phyloP scores from a whole-genome alignment of 2,113 vertebrate genomes.

The Salminus brasiliensis region DNA sequence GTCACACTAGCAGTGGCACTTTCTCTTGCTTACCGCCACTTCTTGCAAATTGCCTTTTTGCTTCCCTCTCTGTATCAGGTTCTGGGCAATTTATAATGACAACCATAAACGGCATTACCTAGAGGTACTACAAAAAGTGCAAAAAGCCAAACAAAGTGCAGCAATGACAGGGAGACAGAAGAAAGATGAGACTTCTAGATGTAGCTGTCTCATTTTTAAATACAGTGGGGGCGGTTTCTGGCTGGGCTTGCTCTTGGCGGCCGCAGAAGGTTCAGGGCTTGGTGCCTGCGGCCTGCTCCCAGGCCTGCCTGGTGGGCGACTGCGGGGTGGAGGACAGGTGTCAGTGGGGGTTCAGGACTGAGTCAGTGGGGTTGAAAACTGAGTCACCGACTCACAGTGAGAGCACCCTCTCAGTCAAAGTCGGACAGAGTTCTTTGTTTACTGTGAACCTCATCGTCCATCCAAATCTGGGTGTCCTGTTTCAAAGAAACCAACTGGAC shows the following conservation, averaged over 20 bases:
- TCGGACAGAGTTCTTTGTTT: conserved; percentile 22
- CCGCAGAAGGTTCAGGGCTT: background rate
- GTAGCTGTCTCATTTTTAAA: background rate
- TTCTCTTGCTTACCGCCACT: no score
- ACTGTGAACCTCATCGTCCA: conserved; percentile 7
- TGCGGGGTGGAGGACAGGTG: background rate
- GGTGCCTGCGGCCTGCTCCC: background rate
- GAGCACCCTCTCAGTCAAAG: conserved; percentile 13
- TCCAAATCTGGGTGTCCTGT: background rate
- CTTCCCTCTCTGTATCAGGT: no score
- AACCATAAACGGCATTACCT: no score
- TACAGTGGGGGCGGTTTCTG: background rate
- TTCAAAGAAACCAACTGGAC: conserved; percentile 25
- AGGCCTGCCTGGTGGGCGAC: background rate
- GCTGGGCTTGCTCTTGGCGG: background rate
- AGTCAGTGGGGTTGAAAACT: conserved; percentile 27
- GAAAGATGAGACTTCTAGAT: background rate
- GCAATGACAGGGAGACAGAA: background rate
- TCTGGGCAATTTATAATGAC: no score
- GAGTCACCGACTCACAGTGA: conserved; percentile 15
- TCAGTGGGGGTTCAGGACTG: background rate
- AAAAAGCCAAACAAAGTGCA: no score
- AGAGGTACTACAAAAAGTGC: no score
- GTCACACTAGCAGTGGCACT: no score
- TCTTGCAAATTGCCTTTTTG: no score